phyloP scores from a whole-genome alignment of 2,888 invertebrate genomes.

The Orthosia incerta region DNA sequence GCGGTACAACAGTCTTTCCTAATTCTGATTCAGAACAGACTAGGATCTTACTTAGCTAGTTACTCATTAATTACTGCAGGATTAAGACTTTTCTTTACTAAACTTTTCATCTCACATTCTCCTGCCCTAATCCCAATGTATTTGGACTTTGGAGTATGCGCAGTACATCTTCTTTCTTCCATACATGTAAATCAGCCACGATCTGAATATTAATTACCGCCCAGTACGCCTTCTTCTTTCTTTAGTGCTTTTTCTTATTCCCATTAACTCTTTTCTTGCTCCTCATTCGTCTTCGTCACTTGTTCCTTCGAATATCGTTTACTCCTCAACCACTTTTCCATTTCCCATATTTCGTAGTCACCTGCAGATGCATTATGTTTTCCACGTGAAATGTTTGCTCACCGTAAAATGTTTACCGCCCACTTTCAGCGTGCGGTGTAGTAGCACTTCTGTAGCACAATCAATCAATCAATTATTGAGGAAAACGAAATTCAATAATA shows the following conservation, averaged over 20 bases:
- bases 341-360: background rate
- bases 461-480: constrained; percentile 26
- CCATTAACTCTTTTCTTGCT: too few species aligned
- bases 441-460: constrained; percentile 4
- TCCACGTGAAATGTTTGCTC: constrained; percentile 18
- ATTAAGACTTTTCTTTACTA: background rate
- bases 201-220: background rate
- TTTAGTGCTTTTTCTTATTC: too few species aligned
- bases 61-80: too few species aligned
- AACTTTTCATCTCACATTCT: background rate
- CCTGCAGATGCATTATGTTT: constrained; percentile 7
- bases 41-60: too few species aligned
- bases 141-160: too few species aligned
- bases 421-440: constrained; percentile 17
- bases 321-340: background rate
- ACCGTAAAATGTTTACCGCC: constrained; percentile 25
- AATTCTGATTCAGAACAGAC: background rate
- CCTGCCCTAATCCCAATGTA: background rate
- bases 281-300: too few species aligned
- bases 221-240: too few species aligned
- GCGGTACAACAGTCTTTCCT: background rate
- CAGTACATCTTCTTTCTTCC: background rate
- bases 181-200: background rate
- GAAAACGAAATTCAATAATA: constrained; percentile 21
- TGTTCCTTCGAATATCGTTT: background rate